Conservation (phyloP, 2,888 invertebrate species). For the Adelognathus sp. region DNA sequence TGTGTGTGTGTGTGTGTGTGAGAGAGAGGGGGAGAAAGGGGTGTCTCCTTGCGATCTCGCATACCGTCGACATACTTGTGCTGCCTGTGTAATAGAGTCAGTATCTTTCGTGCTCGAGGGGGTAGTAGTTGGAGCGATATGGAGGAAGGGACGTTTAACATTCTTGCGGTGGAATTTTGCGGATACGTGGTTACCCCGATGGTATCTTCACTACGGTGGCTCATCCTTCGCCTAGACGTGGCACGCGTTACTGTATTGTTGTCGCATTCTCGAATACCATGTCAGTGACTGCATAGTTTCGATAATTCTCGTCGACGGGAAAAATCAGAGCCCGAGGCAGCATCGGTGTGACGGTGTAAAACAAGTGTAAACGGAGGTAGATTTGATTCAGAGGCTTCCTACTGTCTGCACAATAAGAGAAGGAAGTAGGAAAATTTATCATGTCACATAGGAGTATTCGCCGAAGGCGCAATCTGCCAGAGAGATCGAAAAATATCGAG, state of each 20-base stretch:
- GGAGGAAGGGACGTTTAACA: neutral
- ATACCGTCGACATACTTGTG: neutral
- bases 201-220: neutral
- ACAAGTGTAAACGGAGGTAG: no score
- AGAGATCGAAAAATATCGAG: no score
- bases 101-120: neutral
- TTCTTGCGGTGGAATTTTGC: slow-evolving; percentile 37
- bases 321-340: no score
- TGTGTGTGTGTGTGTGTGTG: no score
- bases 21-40: no score
- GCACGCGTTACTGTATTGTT: slow-evolving; percentile 29
- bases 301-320: neutral
- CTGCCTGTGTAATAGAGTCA: slow-evolving; percentile 3
- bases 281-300: neutral
- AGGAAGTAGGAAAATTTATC: no score
- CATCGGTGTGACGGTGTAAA: no score
- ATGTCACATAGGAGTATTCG: no score
- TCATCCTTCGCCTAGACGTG: neutral
- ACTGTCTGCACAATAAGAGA: no score
- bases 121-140: neutral
- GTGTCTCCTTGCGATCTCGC: no score
- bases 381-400: no score
- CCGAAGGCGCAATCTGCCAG: no score
- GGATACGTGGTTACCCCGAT: slow-evolving; percentile 26
- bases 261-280: slow-evolving; percentile 22